phyloP scores from a whole-genome alignment of 2,113 vertebrate genomes.

The Bubo blakistoni region DNA sequence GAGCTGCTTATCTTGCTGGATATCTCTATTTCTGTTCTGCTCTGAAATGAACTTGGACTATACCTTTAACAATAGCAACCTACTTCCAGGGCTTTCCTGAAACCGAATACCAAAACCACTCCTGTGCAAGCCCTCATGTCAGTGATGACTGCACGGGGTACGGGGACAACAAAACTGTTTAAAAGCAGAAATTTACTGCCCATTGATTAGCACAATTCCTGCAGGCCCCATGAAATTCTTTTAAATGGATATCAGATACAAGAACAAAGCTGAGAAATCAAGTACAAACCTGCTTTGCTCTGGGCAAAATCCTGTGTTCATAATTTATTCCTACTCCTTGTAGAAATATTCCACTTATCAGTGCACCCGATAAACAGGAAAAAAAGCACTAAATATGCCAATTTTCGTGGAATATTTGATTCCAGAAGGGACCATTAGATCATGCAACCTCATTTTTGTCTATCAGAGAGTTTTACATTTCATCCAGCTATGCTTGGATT shows the following conservation, averaged over 20 bases:
- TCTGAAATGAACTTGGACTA: neutral
- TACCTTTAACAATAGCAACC: neutral
- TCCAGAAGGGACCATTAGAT: neutral
- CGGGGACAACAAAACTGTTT: neutral
- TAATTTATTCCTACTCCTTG: neutral
- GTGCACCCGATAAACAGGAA: neutral
- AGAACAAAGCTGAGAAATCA: slow-evolving; percentile 46
- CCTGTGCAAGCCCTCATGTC: neutral
- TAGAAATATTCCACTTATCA: neutral
- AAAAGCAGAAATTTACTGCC: slow-evolving; percentile 26
- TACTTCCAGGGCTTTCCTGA: neutral
- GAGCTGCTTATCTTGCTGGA: neutral
- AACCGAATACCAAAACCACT: neutral
- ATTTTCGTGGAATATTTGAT: neutral
- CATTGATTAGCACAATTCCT: slow-evolving; percentile 55
- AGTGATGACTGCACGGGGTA: neutral
- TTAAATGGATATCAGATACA: slow-evolving; percentile 47
- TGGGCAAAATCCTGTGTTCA: neutral
- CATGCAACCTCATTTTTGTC: neutral
- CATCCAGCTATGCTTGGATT: neutral
- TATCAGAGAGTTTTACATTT: neutral
- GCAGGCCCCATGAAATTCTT: neutral
- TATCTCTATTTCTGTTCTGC: neutral
- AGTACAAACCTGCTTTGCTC: neutral
- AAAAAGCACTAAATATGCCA: neutral